phyloP scores from a whole-genome alignment of 2,888 invertebrate species.

The Chrysolina haemoptera region DNA sequence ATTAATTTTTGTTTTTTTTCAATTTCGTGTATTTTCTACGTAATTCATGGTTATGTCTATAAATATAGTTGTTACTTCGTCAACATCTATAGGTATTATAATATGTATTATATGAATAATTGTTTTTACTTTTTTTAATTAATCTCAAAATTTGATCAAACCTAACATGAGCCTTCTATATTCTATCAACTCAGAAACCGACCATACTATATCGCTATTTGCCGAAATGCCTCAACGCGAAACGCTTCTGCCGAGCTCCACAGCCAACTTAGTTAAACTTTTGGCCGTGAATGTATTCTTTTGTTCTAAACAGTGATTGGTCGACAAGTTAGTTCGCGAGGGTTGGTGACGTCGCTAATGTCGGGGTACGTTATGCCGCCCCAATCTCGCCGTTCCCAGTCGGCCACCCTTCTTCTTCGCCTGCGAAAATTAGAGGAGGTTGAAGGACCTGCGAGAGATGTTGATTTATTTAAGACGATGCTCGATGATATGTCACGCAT shows the following conservation, averaged over 20 bases:
- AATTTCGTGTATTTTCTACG: no score
- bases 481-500: slow-evolving; percentile 4
- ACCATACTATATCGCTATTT: slow-evolving; percentile 21
- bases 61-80: no score
- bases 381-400: slow-evolving; percentile 37
- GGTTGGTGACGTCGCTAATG: slow-evolving; percentile 51
- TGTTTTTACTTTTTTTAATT: no score
- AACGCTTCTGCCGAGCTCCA: slow-evolving; percentile 23
- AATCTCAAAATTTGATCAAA: not conserved
- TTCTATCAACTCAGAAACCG: not conserved
- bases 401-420: slow-evolving; percentile 27
- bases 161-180: no score
- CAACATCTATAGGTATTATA: no score
- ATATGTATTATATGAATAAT: no score
- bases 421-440: slow-evolving; percentile 27
- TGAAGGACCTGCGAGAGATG: slow-evolving; percentile 32
- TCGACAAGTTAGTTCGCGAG: slow-evolving; percentile 68
- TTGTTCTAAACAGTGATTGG: slow-evolving; percentile 71
- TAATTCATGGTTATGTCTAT: no score
- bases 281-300: slow-evolving; percentile 68
- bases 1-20: no score
- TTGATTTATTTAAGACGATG: slow-evolving; percentile 29
- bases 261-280: slow-evolving; percentile 56
- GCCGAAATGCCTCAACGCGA: slow-evolving; percentile 6
- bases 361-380: slow-evolving; percentile 48